Conservation (phyloP, 2,888 invertebrate genomes). For the Marronus borbonicus region DNA sequence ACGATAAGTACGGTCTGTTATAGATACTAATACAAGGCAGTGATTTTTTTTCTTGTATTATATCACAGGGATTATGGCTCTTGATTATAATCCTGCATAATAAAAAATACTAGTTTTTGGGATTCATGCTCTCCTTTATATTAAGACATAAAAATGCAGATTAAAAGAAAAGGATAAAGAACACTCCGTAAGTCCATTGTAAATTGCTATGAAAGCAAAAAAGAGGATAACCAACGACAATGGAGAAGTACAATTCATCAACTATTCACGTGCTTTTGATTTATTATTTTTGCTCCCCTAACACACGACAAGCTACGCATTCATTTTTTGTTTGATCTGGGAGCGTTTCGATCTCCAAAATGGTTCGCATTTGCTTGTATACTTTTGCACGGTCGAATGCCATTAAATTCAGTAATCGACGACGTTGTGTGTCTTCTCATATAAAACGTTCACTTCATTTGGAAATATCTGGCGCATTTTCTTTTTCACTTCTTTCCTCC, state of each 20-base stretch:
- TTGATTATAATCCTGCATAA: neutral
- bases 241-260: conserved; percentile 29
- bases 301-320: conserved; percentile 4
- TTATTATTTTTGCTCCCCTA: conserved; percentile 40
- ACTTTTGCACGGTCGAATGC: conserved; percentile 23
- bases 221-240: conserved; percentile 17
- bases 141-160: conserved; percentile 4
- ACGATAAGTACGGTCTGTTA: too few species aligned
- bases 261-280: conserved; percentile 36
- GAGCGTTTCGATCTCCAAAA: conserved; percentile 8
- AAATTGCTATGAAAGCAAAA: conserved; percentile 19
- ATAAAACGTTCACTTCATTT: conserved; percentile 45
- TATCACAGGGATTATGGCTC: too few species aligned
- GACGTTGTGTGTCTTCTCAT: conserved; percentile 35
- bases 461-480: conserved; percentile 27
- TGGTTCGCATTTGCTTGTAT: conserved; percentile 25
- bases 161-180: conserved; percentile 6
- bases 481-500: conserved; percentile 37
- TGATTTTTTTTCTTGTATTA: too few species aligned
- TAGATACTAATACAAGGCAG: too few species aligned
- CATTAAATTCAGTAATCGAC: conserved; percentile 43
- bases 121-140: neutral
- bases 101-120: neutral
- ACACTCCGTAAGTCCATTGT: neutral
- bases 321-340: conserved; percentile 37